These are phyloP conservation scores for Drosophila melanica DNA, from an alignment of 1,140 invertebrate species.

Conservation along the genomic window DNA sequence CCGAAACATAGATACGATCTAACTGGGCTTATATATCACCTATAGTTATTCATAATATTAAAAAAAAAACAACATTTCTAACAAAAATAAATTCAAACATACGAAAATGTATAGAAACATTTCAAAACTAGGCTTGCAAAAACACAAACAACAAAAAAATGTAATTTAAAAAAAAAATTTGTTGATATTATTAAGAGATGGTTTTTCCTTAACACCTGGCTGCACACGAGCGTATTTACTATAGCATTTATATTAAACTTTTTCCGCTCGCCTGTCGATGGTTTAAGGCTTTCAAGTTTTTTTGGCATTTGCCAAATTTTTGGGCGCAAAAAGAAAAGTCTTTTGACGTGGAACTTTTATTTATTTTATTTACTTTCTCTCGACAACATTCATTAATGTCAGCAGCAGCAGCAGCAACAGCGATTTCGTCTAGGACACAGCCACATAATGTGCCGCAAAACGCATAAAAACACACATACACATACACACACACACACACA, in stretches of 20 bases:
- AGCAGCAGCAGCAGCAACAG: conserved; percentile 24
- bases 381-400: conserved; percentile 78
- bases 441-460: conserved; percentile 77
- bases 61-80: no score
- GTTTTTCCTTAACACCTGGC: not conserved
- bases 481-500: conserved; percentile 23
- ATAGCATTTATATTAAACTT: not conserved
- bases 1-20: not conserved
- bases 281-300: conserved; percentile 34
- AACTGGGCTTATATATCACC: not conserved
- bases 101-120: no score
- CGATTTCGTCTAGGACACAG: conserved; percentile 60
- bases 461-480: conserved; percentile 64
- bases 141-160: no score
- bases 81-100: no score
- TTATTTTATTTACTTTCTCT: conserved; percentile 13
- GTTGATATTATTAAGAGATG: conserved; percentile 2
- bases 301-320: conserved; percentile 22
- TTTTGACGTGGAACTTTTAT: conserved; percentile 62
- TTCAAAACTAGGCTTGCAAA: no score
- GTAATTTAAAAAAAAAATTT: not conserved
- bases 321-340: conserved; percentile 64
- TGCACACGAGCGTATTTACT: conserved; percentile 11
- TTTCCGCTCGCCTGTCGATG: conserved; percentile 22
- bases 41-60: no score